Percentiles rank a stretch among this genome's conserved stretches.
Evolutionary conservation across 1,140 invertebrate species (phyloP).

Genomic region (Tribolium madens): DNA sequence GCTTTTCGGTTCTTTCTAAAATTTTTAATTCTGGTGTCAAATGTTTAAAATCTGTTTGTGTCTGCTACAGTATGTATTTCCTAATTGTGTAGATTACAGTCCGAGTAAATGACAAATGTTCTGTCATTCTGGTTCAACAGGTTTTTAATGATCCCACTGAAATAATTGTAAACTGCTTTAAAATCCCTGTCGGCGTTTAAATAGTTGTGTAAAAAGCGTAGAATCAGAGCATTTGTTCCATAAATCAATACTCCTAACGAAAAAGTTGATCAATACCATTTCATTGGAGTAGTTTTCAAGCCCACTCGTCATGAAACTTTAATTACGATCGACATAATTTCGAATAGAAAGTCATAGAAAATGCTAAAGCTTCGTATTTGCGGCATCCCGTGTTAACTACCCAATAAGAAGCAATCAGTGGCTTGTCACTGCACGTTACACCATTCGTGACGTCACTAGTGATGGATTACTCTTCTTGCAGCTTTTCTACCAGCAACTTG

Average conservation of each 20-base stretch:
- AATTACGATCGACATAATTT: neutral
- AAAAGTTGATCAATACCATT: neutral
- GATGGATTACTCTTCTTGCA: conserved; percentile 63
- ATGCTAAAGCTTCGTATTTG: neutral
- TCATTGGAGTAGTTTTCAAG: neutral
- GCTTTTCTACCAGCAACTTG: conserved; percentile 58
- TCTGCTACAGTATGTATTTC: neutral
- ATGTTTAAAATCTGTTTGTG: neutral
- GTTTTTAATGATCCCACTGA: conserved; percentile 1
- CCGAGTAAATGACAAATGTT: conserved; percentile 1
- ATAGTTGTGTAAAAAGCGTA: neutral
- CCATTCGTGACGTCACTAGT: conserved; percentile 60
- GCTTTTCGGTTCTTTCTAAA: no score
- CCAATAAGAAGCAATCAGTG: conserved; percentile 65
- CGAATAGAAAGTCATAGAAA: neutral
- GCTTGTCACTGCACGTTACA: conserved; percentile 63
- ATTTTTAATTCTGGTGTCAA: neutral
- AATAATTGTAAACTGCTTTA: neutral
- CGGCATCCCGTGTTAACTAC: conserved; percentile 45
- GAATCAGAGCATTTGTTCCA: neutral
- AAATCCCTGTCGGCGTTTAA: neutral
- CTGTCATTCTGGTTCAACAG: conserved; percentile 6
- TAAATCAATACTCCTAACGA: neutral
- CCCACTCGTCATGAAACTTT: neutral
- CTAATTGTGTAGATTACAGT: neutral